Percentiles rank a stretch among this genome's conserved stretches.
These are phyloP conservation scores for Fragum whitleyi DNA, from an alignment of 2,888 invertebrate genomes.

Conservation along the genomic window DNA sequence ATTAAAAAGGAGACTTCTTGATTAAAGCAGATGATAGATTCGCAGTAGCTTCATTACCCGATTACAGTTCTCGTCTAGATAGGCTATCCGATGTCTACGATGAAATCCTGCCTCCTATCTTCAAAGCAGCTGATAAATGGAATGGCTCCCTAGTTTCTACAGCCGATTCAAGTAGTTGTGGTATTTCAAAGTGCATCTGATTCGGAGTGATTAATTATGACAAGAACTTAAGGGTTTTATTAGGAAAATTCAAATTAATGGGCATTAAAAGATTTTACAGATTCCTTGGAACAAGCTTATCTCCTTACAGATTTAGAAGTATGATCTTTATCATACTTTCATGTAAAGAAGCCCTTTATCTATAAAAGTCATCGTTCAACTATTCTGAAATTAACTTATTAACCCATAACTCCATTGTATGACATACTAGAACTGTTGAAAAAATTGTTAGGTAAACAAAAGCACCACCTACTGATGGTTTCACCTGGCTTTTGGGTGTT, in stretches of 20 bases:
- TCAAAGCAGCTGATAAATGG: slow-evolving; percentile 19
- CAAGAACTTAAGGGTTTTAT: slow-evolving; percentile 19
- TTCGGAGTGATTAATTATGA: slow-evolving; percentile 11
- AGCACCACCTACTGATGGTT: too few species aligned
- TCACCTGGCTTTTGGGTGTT: too few species aligned
- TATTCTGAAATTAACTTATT: too few species aligned
- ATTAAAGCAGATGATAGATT: slow-evolving; percentile 16
- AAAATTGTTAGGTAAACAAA: too few species aligned
- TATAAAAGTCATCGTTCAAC: not conserved
- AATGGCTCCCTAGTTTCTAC: slow-evolving; percentile 12
- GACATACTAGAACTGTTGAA: too few species aligned
- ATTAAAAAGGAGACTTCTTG: slow-evolving; percentile 13
- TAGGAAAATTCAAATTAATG: slow-evolving; percentile 8
- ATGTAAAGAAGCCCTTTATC: not conserved
- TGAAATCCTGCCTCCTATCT: slow-evolving; percentile 14
- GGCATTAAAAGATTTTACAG: slow-evolving; percentile 3
- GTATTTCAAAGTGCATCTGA: slow-evolving; percentile 12
- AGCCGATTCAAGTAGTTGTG: not conserved
- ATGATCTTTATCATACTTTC: slow-evolving; percentile 5
- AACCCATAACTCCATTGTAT: too few species aligned
- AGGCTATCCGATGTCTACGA: slow-evolving; percentile 24
- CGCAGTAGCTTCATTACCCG: slow-evolving; percentile 25
- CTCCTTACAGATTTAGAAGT: not conserved
- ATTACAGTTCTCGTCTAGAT: slow-evolving; percentile 10
- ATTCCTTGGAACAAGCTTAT: slow-evolving; percentile 19